phyloP scores from a whole-genome alignment of 2,797 vertebrate species.

The Hyperoplus lanceolatus region DNA sequence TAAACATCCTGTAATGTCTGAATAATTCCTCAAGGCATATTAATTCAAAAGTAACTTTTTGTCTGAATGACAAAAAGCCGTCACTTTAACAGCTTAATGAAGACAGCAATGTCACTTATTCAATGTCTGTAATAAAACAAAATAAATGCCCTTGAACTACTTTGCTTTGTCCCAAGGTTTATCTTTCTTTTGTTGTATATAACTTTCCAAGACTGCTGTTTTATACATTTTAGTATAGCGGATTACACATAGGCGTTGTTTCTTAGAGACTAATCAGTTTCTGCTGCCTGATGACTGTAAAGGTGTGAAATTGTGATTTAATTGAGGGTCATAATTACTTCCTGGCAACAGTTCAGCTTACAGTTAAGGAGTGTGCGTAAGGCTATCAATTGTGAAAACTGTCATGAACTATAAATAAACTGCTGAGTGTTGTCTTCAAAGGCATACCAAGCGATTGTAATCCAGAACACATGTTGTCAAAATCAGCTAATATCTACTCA shows the following conservation, averaged over 20 bases:
- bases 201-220: neutral
- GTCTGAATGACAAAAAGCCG: neutral
- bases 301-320: conserved; percentile 11
- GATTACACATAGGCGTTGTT: neutral
- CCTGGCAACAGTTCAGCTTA: neutral
- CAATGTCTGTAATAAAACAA: neutral
- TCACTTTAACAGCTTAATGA: neutral
- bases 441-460: too few species aligned
- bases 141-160: neutral
- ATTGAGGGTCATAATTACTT: conserved; percentile 11
- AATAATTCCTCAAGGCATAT: neutral
- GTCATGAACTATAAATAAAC: neutral
- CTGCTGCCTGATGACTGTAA: conserved; percentile 4
- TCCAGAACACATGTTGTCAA: too few species aligned
- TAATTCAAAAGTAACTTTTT: neutral
- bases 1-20: neutral
- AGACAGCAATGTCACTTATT: neutral
- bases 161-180: neutral
- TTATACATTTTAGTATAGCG: neutral
- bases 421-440: conserved; percentile 1
- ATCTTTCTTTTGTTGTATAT: neutral
- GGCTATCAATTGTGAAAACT: neutral
- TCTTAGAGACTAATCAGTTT: neutral
- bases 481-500: too few species aligned
- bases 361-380: neutral